Conservation (phyloP, 2,888 invertebrate species). For the Julus scanicus region DNA sequence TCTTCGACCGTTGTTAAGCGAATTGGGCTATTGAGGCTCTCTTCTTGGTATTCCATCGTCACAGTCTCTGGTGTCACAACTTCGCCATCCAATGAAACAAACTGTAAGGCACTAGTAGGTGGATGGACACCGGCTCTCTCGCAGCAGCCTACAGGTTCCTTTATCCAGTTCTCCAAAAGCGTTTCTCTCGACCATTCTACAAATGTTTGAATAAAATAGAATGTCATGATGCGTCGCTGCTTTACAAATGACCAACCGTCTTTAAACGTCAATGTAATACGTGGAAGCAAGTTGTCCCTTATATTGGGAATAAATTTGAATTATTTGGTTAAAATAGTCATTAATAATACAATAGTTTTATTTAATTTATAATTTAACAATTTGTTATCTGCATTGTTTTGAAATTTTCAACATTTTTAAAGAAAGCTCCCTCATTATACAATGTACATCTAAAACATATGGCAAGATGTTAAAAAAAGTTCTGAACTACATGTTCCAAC, state of each 20-base stretch:
- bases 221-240: not conserved
- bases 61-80: slow-evolving; percentile 62
- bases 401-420: too few relatives aligned
- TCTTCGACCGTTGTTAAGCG: slow-evolving; percentile 57
- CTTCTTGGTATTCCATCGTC: slow-evolving; percentile 60
- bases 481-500: slow-evolving; percentile 65
- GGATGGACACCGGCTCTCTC: slow-evolving; percentile 75
- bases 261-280: not conserved
- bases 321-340: not conserved
- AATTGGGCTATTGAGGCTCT: slow-evolving; percentile 60
- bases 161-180: slow-evolving; percentile 76
- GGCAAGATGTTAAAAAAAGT: too few relatives aligned
- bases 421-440: too few relatives aligned
- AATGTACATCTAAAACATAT: too few relatives aligned
- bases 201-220: slow-evolving; percentile 50
- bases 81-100: slow-evolving; percentile 62
- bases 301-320: too few relatives aligned
- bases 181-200: slow-evolving; percentile 77
- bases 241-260: slow-evolving; percentile 31
- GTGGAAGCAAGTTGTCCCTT: too few relatives aligned
- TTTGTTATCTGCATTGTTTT: too few relatives aligned
- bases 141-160: slow-evolving; percentile 74
- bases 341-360: too few relatives aligned
- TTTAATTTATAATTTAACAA: too few relatives aligned
- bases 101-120: slow-evolving; percentile 69